Evolutionary conservation across 2,797 vertebrate species (phyloP).

Genomic region (Onychomys leucogaster): DNA sequence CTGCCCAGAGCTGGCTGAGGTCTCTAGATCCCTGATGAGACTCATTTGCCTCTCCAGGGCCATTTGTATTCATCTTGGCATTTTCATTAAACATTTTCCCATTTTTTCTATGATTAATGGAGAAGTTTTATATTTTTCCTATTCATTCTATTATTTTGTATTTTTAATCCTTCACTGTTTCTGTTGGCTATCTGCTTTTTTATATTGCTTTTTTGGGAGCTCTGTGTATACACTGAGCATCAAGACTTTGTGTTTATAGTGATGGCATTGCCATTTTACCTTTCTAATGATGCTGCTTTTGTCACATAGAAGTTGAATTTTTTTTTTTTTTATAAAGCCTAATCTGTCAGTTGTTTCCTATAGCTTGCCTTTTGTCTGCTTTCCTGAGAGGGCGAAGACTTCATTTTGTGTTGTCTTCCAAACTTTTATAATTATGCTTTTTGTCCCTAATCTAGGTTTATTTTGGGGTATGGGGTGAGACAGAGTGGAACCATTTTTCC

Average conservation of each 20-base stretch:
- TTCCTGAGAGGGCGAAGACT: background rate
- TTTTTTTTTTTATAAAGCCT: background rate
- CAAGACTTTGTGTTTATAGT: background rate
- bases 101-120: no score
- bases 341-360: background rate
- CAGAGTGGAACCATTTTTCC: constrained; percentile 71
- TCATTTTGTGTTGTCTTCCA: constrained; percentile 4
- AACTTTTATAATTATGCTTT: constrained; percentile 54
- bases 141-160: background rate
- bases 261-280: background rate
- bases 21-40: background rate
- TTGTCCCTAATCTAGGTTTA: constrained; percentile 67
- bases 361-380: background rate
- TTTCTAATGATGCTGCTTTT: background rate
- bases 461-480: constrained; percentile 76
- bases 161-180: background rate
- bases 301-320: background rate
- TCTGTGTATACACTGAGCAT: background rate
- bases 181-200: background rate
- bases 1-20: background rate
- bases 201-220: background rate
- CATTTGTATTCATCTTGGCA: rapidly evolving
- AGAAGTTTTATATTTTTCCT: background rate
- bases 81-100: background rate
- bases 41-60: background rate